Evolutionary conservation across 2,888 invertebrate species (phyloP).

Genomic region (Drosophila austrosaltans): DNA sequence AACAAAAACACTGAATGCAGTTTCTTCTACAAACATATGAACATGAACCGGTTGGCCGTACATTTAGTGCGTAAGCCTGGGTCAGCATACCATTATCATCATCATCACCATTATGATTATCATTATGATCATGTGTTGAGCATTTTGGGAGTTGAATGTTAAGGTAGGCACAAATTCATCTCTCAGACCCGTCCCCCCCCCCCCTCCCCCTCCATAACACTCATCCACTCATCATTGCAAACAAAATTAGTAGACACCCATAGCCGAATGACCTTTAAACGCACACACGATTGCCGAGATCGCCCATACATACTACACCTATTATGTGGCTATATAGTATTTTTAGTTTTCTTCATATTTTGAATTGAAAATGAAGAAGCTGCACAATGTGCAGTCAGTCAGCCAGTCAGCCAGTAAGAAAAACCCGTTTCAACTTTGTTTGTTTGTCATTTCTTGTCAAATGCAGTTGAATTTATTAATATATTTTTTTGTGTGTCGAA

Average conservation of each 20-base stretch:
- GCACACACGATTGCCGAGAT: slow-evolving; percentile 47
- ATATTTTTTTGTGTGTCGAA: not conserved
- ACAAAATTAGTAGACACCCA: slow-evolving; percentile 48
- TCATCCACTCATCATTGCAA: slow-evolving; percentile 27
- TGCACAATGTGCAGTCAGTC: slow-evolving; percentile 14
- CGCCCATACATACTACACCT: slow-evolving; percentile 4
- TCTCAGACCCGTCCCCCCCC: not conserved
- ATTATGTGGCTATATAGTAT: slow-evolving; percentile 10
- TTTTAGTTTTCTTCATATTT: not conserved
- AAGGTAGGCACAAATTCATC: slow-evolving; percentile 76
- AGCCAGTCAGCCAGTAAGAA: not conserved
- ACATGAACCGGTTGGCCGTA: slow-evolving; percentile 60
- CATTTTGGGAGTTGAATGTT: slow-evolving; percentile 74
- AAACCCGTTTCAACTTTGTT: slow-evolving; percentile 48
- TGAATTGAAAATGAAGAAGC: slow-evolving; percentile 16
- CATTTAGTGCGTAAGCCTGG: slow-evolving; percentile 35
- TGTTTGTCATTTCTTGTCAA: slow-evolving; percentile 23
- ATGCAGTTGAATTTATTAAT: slow-evolving; percentile 54
- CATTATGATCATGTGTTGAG: slow-evolving; percentile 16
- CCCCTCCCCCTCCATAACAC: too few relatives aligned
- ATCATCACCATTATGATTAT: not conserved
- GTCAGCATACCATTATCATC: slow-evolving; percentile 47
- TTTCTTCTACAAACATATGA: slow-evolving; percentile 16
- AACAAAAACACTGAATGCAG: slow-evolving; percentile 1
- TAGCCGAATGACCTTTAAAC: slow-evolving; percentile 76